phyloP scores from a whole-genome alignment of 2,113 vertebrate genomes.

The Oryzias javanicus region DNA sequence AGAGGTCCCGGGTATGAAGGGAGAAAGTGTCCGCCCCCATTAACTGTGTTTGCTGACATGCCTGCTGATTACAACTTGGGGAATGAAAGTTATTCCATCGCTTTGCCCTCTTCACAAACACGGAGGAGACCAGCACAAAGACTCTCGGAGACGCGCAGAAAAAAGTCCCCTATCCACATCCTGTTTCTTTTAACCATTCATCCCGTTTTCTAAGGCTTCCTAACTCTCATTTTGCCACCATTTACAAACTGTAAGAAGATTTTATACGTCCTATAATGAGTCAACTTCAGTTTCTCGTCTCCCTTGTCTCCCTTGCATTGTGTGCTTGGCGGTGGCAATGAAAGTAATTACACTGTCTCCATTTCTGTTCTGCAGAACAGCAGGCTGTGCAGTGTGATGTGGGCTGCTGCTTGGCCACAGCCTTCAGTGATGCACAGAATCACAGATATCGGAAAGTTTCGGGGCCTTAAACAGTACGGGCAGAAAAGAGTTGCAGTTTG shows the following conservation, averaged over 20 bases:
- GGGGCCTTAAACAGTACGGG: constrained; percentile 22
- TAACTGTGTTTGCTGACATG: constrained; percentile 78
- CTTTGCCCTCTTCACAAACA: constrained; percentile 35
- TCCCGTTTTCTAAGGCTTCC: constrained; percentile 21
- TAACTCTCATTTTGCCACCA: constrained; percentile 10
- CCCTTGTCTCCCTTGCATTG: constrained; percentile 28
- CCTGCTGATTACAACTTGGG: constrained; percentile 61
- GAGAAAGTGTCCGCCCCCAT: constrained; percentile 72
- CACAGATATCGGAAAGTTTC: constrained; percentile 5
- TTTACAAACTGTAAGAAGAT: constrained; percentile 34
- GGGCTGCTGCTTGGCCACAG: constrained; percentile 24
- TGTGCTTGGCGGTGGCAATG: constrained; percentile 60
- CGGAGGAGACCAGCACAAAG: constrained; percentile 14
- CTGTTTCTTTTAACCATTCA: constrained; percentile 18
- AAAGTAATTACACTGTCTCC: constrained; percentile 67
- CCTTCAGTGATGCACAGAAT: constrained; percentile 30
- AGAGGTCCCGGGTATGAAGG: constrained; percentile 66
- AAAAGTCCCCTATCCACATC: constrained; percentile 8
- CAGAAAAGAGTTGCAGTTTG: constrained; percentile 12
- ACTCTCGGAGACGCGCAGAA: constrained; percentile 1
- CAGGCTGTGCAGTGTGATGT: constrained; percentile 36
- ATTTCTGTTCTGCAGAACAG: constrained; percentile 55
- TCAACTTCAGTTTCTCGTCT: constrained; percentile 22
- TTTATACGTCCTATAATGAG: constrained; percentile 33
- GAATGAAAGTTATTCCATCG: constrained; percentile 47